Base-by-base conservation (phyloP, 2,888 invertebrate genomes). In the Scaptomyza tumidula region DNA sequence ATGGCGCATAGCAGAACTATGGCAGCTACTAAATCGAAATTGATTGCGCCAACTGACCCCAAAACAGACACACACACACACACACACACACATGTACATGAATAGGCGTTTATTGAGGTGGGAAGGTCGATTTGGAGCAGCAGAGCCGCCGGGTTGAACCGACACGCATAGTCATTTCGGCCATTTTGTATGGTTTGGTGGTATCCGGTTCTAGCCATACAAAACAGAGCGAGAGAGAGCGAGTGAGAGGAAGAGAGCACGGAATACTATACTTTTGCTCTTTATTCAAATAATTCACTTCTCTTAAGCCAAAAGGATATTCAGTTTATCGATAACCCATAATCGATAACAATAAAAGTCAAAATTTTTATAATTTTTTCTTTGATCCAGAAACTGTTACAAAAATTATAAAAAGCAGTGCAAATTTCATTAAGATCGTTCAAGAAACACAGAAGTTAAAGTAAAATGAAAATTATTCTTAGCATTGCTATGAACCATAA, bases 11-110 rank as follows among this genome's bases (percentile, higher is more conserved):
- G 75, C 56, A 62, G 62, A 75, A 72, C 68, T 72, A 69, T 78
- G 75, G 76, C 78, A 78, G 71, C 63, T 63, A 74, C 72, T 75
- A 85, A 87, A 80, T 82, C 75, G 82, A 89, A 87, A 87, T 86
- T 87, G 89, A 86, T 89, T 89, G 78, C 70, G 74, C 56, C 80
- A 80, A 86, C 60, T 62, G 82, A 71, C 59, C 65, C 63, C 37
- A 43, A 70, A 67, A 54, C 45, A 53, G 43, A 52, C 27, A 49
- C 29, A 31, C 39, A 62, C 24, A 41, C 29, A 43, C 14, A 60
- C 33, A 46, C 41, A 45, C n/a, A 55, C 27, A 24, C 24, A 24
- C 24, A 24, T 24, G 24, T 24, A 5, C 24, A 33, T 35, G 16
- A 31, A 31, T 48, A 46, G 46, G 14, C 44, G 29, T 31, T 14